phyloP scores from a whole-genome alignment of 2,888 invertebrate genomes.

The Hylaea fasciaria region DNA sequence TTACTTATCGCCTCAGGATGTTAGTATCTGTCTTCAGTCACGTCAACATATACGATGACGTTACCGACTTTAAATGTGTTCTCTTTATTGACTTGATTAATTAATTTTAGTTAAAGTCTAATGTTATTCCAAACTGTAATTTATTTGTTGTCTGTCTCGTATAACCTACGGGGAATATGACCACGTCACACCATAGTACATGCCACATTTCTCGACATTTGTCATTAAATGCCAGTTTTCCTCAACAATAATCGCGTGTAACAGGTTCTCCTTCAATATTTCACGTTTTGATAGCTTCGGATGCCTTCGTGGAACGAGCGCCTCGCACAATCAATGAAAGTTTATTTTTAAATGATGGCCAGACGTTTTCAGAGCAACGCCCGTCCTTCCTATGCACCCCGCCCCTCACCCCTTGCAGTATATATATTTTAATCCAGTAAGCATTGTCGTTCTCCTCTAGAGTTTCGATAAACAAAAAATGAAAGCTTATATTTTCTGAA shows the following conservation, averaged over 20 bases:
- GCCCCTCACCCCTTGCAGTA: constrained; percentile 36
- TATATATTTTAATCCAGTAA: constrained; percentile 25
- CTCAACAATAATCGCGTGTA: constrained; percentile 19
- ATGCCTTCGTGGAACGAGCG: constrained; percentile 33
- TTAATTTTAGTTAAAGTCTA: constrained; percentile 18
- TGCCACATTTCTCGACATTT: constrained; percentile 10
- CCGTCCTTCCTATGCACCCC: constrained; percentile 70
- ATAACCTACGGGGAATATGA: constrained; percentile 30
- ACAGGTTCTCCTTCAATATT: constrained; percentile 36
- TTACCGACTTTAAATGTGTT: constrained; percentile 22
- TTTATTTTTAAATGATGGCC: constrained; percentile 51
- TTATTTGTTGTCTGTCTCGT: constrained; percentile 36
- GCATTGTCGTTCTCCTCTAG: not conserved
- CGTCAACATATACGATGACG: constrained; percentile 39
- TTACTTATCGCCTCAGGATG: constrained; percentile 14
- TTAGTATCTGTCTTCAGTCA: constrained; percentile 41
- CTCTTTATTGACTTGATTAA: constrained; percentile 31
- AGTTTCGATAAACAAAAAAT: constrained; percentile 11
- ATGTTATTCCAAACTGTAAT: constrained; percentile 1
- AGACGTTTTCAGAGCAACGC: constrained; percentile 61
- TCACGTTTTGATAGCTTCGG: constrained; percentile 24
- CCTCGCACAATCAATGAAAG: constrained; percentile 51
- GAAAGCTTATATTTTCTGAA: too few relatives aligned
- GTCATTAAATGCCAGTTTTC: constrained; percentile 23
- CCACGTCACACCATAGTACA: constrained; percentile 29